Evolutionary conservation across 1,140 invertebrate genomes (phyloP).

Genomic region (Liolophura sinensis): DNA sequence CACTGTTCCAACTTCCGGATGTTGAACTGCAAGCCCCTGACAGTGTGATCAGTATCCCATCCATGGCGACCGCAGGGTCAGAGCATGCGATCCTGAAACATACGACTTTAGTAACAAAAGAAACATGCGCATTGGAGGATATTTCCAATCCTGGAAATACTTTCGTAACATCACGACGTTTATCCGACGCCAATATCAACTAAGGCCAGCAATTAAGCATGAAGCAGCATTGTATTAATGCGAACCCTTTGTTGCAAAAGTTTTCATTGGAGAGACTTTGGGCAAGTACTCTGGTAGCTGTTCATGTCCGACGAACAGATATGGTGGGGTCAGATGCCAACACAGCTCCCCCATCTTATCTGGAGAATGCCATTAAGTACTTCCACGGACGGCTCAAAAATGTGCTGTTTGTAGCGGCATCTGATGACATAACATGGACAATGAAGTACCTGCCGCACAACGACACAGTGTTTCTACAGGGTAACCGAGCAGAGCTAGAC

Average conservation of each 20-base stretch:
- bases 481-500: conserved; percentile 33
- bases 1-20: neutral
- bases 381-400: conserved; percentile 23
- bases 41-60: too few relatives aligned
- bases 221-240: neutral
- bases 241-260: too few relatives aligned
- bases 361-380: conserved; percentile 24
- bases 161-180: conserved; percentile 9
- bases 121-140: conserved; percentile 5
- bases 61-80: conserved; percentile 1
- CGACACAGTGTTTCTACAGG: too few relatives aligned
- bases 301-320: conserved; percentile 40
- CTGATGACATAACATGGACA: conserved; percentile 36
- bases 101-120: conserved; percentile 4
- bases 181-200: conserved; percentile 12
- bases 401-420: conserved; percentile 33
- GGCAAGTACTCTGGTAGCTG: conserved; percentile 23
- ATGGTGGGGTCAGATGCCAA: conserved; percentile 16
- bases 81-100: neutral
- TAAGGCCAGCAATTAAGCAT: neutral
- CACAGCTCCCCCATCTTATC: conserved; percentile 18
- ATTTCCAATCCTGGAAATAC: conserved; percentile 25
- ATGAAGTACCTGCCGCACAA: neutral
- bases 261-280: too few relatives aligned
- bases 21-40: neutral